Evolutionary conservation across 1,140 invertebrate species (phyloP).

Genomic region (Drosophila bocqueti): DNA sequence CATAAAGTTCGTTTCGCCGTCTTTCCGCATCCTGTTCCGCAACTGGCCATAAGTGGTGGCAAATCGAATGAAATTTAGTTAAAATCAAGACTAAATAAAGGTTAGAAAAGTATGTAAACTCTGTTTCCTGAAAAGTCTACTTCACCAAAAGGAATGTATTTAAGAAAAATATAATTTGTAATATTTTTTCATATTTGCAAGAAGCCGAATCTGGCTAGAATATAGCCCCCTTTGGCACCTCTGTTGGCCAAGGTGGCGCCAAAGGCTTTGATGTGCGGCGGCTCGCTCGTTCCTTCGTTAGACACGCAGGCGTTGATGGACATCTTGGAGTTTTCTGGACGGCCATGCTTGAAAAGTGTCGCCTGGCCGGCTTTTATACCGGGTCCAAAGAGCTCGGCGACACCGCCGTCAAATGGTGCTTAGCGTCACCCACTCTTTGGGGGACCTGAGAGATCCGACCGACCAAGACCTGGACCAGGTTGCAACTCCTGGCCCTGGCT

Average conservation of each 20-base stretch:
- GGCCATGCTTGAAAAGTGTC: conserved; percentile 65
- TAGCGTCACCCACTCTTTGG: conserved; percentile 75
- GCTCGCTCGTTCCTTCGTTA: conserved; percentile 68
- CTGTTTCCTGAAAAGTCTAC: background rate
- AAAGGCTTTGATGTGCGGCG: conserved; percentile 77
- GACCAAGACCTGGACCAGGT: conserved; percentile 23
- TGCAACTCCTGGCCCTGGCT: conserved; percentile 28
- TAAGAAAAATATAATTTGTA: background rate
- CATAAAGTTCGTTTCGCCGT: conserved; percentile 70
- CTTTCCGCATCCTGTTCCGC: conserved; percentile 51
- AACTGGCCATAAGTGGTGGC: conserved; percentile 6
- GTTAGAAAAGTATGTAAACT: background rate
- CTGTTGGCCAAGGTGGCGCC: conserved; percentile 63
- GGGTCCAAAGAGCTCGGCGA: conserved; percentile 34
- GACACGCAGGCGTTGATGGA: conserved; percentile 83
- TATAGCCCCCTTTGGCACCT: background rate
- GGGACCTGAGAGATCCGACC: conserved; percentile 1
- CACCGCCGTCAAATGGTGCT: conserved; percentile 75
- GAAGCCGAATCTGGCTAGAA: background rate
- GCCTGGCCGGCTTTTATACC: conserved; percentile 32
- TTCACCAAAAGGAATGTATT: accelerated
- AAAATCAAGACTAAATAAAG: background rate
- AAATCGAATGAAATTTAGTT: background rate
- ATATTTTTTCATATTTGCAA: background rate
- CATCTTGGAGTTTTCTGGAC: conserved; percentile 61